Base-by-base conservation (phyloP, 2,888 invertebrate species). In the Ganaspis brasiliensis region DNA sequence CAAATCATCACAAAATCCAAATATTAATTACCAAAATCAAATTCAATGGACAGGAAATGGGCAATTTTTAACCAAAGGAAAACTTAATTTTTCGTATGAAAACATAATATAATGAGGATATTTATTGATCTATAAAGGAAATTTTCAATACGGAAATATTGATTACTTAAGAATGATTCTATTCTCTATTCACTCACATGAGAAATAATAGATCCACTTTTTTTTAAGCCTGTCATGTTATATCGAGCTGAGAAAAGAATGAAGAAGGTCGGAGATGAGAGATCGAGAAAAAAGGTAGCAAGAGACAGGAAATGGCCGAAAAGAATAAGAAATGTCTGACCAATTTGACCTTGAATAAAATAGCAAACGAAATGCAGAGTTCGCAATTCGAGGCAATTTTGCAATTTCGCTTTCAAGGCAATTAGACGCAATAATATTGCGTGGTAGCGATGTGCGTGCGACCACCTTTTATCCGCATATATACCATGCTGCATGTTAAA, bases 211-310 rank as follows among this genome's bases (percentile, higher is more conserved):
- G 45, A 45, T 37, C 24, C 70, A n/a, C 49, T 24, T 52, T 31
- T 71, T 52, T 59, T 40, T 24, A 4, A 3, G 10, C 31, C 16
- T 55, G 73, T 67, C 74, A 75, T 73, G 71, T 71, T 77, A 74
- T 74, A 79, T 77, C 75, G 78, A 78, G 75, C 76, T 75, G 55
- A 52, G 73, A 40, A 72, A 49, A 79, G 63, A 61, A 56, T 57
- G 67, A 24, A 71, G 55, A 57, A 45, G 56, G 67, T 63, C 19
- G 45, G 35, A 55, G 71, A 74, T 52, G 52, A 75, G 45, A 31
- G 40, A 74, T 55, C 56, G 56, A 59, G 49, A 73, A 73, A 26
- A 74, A 71, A 49, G 74, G 71, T 45, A 52, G 31, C n/a, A 61
- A 57, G 56, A 73, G 24, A 63, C 67, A 70, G 72, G 49, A 31